Conservation (phyloP, 2,888 invertebrate species). For the Epistrophe grossulariae region DNA sequence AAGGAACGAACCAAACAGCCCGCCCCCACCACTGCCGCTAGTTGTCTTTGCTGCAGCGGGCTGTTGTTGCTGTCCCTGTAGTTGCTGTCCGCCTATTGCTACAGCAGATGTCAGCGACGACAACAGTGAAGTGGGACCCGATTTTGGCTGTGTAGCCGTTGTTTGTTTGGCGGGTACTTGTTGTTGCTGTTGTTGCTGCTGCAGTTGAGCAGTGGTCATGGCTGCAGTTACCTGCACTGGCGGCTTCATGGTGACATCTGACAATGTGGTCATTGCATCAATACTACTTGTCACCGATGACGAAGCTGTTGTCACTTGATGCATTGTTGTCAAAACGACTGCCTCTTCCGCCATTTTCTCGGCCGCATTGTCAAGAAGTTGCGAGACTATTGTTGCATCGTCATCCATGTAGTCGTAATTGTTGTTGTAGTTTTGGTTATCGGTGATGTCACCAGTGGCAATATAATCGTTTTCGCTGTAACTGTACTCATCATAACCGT, state of each 20-base stretch:
- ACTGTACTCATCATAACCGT: constrained; percentile 78
- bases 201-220: constrained; percentile 47
- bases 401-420: constrained; percentile 81
- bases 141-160: constrained; percentile 44
- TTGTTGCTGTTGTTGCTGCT: constrained; percentile 53
- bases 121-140: constrained; percentile 74
- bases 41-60: constrained; percentile 46
- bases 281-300: constrained; percentile 50
- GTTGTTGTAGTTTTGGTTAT: constrained; percentile 77
- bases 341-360: constrained; percentile 64
- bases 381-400: constrained; percentile 70
- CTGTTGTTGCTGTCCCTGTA: constrained; percentile 69
- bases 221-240: constrained; percentile 34
- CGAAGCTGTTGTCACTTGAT: constrained; percentile 53
- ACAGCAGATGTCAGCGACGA: constrained; percentile 77
- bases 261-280: constrained; percentile 48
- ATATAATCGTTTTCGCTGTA: constrained; percentile 79
- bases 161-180: constrained; percentile 33
- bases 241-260: constrained; percentile 47
- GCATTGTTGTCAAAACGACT: constrained; percentile 29
- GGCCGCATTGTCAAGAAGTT: constrained; percentile 66
- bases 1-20: constrained; percentile 82
- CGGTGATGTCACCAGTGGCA: constrained; percentile 78
- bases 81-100: constrained; percentile 66
- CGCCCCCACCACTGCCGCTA: constrained; percentile 69